These are phyloP conservation scores for Hafferia zeledoni DNA, from an alignment of 2,797 vertebrate species.

Conservation along the genomic window DNA sequence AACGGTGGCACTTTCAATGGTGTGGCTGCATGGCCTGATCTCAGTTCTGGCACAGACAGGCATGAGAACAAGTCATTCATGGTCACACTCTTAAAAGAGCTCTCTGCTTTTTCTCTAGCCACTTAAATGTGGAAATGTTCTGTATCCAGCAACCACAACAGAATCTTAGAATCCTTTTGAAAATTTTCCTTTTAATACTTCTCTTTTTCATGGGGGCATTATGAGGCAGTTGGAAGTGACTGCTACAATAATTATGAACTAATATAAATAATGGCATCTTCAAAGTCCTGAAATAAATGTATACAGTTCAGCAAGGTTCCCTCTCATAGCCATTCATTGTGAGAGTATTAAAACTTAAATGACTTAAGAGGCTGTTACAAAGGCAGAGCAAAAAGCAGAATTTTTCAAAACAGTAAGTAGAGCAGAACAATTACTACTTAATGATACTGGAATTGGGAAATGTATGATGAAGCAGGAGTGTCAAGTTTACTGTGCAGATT, in stretches of 20 bases:
- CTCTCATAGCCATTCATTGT: background rate
- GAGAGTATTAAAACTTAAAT: slow-evolving; percentile 45
- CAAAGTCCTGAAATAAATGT: slow-evolving; percentile 31
- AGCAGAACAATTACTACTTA: slow-evolving; percentile 64
- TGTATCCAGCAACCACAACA: background rate
- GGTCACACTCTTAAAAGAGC: background rate
- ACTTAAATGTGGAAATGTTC: background rate
- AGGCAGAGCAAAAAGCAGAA: slow-evolving; percentile 47
- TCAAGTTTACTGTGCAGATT: slow-evolving; percentile 34
- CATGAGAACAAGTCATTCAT: background rate
- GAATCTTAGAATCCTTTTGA: background rate
- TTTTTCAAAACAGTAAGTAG: slow-evolving; percentile 65
- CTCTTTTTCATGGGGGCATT: background rate
- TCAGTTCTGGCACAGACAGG: background rate
- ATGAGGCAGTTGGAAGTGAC: background rate
- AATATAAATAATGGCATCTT: slow-evolving; percentile 41
- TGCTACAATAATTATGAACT: slow-evolving; percentile 30
- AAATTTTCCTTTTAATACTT: slow-evolving; percentile 21
- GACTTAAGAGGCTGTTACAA: slow-evolving; percentile 48
- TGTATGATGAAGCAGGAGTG: slow-evolving; percentile 31
- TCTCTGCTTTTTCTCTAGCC: background rate
- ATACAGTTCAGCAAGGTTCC: slow-evolving; percentile 11
- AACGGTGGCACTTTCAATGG: slow-evolving; percentile 5
- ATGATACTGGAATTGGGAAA: slow-evolving; percentile 49
- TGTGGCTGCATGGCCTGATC: background rate